Evolutionary conservation across 92 coral and sea anemone genomes (phyloP).

Genomic region (Hydrozoanthus gracilis): DNA sequence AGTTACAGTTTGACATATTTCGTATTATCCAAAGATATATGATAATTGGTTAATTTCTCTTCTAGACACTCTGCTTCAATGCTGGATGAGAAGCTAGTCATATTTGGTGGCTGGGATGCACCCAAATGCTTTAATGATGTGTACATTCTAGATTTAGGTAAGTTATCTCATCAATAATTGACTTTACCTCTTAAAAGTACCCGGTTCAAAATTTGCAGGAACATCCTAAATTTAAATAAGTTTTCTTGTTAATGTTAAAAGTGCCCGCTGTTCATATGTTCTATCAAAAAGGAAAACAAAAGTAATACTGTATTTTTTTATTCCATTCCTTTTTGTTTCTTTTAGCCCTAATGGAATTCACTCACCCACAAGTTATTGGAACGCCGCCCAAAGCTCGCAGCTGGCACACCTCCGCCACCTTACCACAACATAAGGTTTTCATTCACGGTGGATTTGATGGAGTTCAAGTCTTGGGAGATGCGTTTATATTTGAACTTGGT

Average conservation of each 20-base stretch:
- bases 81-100: conserved; percentile 72
- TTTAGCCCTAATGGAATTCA: conserved; percentile 89
- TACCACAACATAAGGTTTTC: conserved; percentile 75
- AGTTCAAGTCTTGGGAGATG: conserved; percentile 72
- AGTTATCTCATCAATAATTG: conserved; percentile 6
- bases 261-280: too few species aligned
- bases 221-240: too few species aligned
- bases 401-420: conserved; percentile 84
- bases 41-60: neutral
- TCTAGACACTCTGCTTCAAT: conserved; percentile 84
- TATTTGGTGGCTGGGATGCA: conserved; percentile 98
- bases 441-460: conserved; percentile 97
- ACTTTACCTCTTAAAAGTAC: too few species aligned
- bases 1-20: too few species aligned
- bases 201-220: too few species aligned
- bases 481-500: conserved; percentile 88
- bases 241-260: too few species aligned
- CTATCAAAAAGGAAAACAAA: too few species aligned
- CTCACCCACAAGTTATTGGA: conserved; percentile 73
- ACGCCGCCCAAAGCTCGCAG: conserved; percentile 82
- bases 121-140: conserved; percentile 90
- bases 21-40: too few species aligned
- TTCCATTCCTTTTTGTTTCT: conserved; percentile 3
- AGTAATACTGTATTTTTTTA: too few species aligned
- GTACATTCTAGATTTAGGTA: conserved; percentile 80